Evolutionary conservation across 2,888 invertebrate genomes (phyloP), one percentile per base, ranked within the genome.

Genomic region (Aspidiotus rigidus): DNA sequence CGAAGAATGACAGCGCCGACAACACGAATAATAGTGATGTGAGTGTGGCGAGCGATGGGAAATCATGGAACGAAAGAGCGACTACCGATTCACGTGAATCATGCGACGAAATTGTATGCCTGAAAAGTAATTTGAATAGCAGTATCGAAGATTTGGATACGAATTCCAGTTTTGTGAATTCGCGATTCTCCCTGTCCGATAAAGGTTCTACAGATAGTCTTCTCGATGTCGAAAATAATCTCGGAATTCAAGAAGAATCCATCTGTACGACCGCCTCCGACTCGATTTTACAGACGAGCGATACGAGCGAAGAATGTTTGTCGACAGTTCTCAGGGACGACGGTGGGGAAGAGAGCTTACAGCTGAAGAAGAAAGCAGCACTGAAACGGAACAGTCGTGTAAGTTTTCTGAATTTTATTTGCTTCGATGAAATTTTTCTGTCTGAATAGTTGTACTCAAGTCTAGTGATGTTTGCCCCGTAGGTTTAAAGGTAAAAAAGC

Each of bases 181-280:
- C 69, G 40, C 40, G 63, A 28, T 67, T 71, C 15, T 61, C 71
- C 1, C 66, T 66, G 11, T 73, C 73, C 49, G 73, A 73, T 62
- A 72, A 71, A 72, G 73, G 74, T 42, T 74, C 74, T 7, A 73
- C 72, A 7, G 73, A 74, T 66, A 74, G 74, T 63, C 62, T 74
- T 7, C 64, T 74, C 61, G 73, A 73, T 71, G 72, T 73, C 44
- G 74, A 74, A 64, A 70, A 70, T 64, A 63, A 71, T 61, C 69
- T 63, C 42, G 70, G 69, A 63, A 64, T 59, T 56, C 72, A 71
- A 56, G 71, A 73, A 42, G 70, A 69, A 49, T 73, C 72, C n/a
- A 54, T 69, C 55, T 71, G 71, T 44, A 72, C 72, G n/a, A 73
- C 73, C 39, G 72, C 73, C 7, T 73, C 73, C 8, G 72, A 72